These are phyloP conservation scores for Oligia strigilis DNA, from an alignment of 2,888 invertebrate species.

Conservation along the genomic window DNA sequence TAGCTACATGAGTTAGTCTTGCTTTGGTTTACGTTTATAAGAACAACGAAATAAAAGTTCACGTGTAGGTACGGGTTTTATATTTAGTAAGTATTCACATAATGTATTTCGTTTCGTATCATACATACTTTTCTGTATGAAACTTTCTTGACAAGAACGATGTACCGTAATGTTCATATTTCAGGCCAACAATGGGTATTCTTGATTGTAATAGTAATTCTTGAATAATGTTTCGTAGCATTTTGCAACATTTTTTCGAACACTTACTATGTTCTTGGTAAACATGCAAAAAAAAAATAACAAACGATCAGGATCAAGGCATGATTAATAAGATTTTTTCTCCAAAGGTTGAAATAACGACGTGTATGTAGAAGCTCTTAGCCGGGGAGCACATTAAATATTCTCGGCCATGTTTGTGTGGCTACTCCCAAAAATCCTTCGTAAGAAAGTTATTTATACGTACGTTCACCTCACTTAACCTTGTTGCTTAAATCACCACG, in stretches of 20 bases:
- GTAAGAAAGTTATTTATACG: constrained; percentile 68
- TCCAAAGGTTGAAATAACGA: constrained; percentile 24
- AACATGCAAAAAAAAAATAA: constrained; percentile 25
- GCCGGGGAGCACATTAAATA: constrained; percentile 61
- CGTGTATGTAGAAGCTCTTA: constrained; percentile 51
- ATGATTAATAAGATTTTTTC: constrained; percentile 45
- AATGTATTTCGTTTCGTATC: constrained; percentile 10
- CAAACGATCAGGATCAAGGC: constrained; percentile 11
- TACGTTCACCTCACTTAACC: constrained; percentile 69
- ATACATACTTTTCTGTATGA: not conserved
- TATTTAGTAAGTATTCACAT: not conserved
- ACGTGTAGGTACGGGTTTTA: not conserved
- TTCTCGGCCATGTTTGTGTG: constrained; percentile 55
- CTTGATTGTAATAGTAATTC: constrained; percentile 4
- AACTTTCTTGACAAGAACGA: constrained; percentile 3
- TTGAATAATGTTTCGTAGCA: constrained; percentile 3
- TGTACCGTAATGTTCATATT: constrained; percentile 6
- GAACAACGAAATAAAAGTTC: constrained; percentile 12
- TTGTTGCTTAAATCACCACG: constrained; percentile 75
- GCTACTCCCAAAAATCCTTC: constrained; percentile 64
- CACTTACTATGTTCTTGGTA: not conserved
- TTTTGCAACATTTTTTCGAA: constrained; percentile 4
- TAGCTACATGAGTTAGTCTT: constrained; percentile 15
- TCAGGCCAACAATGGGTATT: not conserved
- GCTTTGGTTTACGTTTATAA: not conserved